Percentiles rank a stretch among this genome's conserved stretches.
Conservation (phyloP, 1,140 invertebrate species). For the Steinernema khuongi region DNA sequence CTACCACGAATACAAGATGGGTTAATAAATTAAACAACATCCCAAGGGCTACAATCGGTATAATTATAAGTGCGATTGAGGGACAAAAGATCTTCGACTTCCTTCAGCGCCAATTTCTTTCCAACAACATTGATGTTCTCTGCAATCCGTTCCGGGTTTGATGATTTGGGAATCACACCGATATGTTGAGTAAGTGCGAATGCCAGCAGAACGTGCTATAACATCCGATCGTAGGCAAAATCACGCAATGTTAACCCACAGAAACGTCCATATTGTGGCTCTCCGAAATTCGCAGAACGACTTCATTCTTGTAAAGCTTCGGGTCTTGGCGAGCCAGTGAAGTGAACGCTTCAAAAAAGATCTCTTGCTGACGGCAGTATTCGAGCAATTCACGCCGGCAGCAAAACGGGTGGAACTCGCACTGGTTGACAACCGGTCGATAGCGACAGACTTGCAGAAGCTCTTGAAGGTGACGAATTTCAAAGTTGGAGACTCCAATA, state of each 20-base stretch:
- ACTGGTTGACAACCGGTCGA: slow-evolving; percentile 71
- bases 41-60: not conserved
- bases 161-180: not conserved
- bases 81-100: not conserved
- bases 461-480: slow-evolving; percentile 68
- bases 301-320: not conserved
- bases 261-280: not conserved
- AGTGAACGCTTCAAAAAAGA: slow-evolving; percentile 2
- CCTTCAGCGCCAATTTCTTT: not conserved
- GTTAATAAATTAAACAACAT: not conserved
- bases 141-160: not conserved
- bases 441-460: slow-evolving; percentile 64
- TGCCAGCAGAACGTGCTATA: not conserved
- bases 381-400: not conserved
- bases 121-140: not conserved
- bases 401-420: slow-evolving; percentile 57
- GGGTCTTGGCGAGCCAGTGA: slow-evolving; percentile 9
- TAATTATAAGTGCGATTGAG: not conserved
- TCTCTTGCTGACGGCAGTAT: slow-evolving; percentile 5
- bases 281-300: not conserved
- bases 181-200: not conserved
- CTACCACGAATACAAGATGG: too few species aligned
- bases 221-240: not conserved
- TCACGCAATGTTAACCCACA: not conserved
- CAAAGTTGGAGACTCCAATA: slow-evolving; percentile 78